phyloP scores from a whole-genome alignment of 2,888 invertebrate genomes.

The Apamea anceps region DNA sequence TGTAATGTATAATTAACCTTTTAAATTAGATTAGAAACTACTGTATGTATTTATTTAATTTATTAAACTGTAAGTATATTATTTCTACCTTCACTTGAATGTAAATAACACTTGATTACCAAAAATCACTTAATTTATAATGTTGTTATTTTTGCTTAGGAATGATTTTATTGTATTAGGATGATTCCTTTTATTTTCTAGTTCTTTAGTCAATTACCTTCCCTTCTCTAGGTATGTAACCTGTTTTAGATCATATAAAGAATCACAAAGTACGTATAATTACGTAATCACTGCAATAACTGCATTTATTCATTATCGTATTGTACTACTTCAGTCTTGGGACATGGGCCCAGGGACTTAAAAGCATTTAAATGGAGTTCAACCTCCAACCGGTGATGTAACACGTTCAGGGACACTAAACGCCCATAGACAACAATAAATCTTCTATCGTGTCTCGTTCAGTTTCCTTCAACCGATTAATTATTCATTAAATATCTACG shows the following conservation, averaged over 20 bases:
- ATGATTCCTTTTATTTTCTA: conserved; percentile 32
- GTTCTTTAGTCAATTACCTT: conserved; percentile 63
- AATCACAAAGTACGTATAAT: conserved; percentile 1
- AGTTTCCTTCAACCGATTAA: neutral
- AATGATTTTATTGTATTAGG: conserved; percentile 26
- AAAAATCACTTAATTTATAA: conserved; percentile 12
- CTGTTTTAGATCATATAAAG: conserved; percentile 61
- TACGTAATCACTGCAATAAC: neutral
- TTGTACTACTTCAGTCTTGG: neutral
- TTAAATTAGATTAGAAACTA: conserved; percentile 56
- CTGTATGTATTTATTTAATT: conserved; percentile 53
- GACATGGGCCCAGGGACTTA: neutral
- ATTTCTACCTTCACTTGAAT: conserved; percentile 47
- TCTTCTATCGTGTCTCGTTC: neutral
- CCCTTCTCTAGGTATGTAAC: conserved; percentile 32
- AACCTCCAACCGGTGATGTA: neutral
- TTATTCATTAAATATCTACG: neutral
- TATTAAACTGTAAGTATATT: conserved; percentile 48
- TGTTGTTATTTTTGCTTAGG: conserved; percentile 30
- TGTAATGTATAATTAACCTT: conserved; percentile 57
- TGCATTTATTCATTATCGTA: conserved; percentile 3
- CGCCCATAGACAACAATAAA: neutral
- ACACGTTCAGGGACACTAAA: neutral
- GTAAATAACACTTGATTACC: conserved; percentile 61
- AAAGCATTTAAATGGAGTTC: neutral